Evolutionary conservation across 1,140 invertebrate species (phyloP), one percentile per base, ranked within the genome.

Genomic region (Leptinotarsa lineolata): DNA sequence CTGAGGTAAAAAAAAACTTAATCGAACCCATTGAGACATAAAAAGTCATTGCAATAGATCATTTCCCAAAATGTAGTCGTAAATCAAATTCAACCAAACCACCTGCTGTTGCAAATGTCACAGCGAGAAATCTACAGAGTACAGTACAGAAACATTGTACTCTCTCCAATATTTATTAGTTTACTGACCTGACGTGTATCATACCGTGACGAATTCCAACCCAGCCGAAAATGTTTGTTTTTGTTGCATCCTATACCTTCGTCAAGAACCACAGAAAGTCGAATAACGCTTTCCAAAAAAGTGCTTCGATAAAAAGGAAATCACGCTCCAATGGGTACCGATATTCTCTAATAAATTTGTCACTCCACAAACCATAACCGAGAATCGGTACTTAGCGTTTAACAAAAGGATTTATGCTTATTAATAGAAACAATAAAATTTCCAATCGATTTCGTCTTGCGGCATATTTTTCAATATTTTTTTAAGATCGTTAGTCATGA

Each of bases 311-410:
- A 3, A n/a, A 72, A 72, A 72, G 71, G 64, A 68, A 72, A 72
- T 72, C 71, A 72, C 59, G 71, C 20, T 67, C 67, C 46, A 58
- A 11, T 24, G 64, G n/a, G 58, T 48, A 44, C 20, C 45, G 65
- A 72, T 67, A 72, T 67, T 68, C 48, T 67, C 39, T 72, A 72
- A 72, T 72, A 72, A 72, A 72, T 67, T 72, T 72, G 71, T 72
- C 71, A 68, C 65, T 58, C 65, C 58, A 16, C n/a, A 67, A 72
- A 72, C 64, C 64, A 59, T 66, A 59, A 66, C 71, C 46, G 44
- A 61, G 54, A 72, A 48, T 68, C 65, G 64, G 48, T 64, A 39
- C 39, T 72, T 68, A 60, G 71, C 65, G 45, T 69, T 59, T 12
- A 73, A 69, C 20, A 39, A 46, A 24, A 65, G 72, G 72, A 73